Percentiles rank a stretch among this genome's conserved stretches.
phyloP scores from a whole-genome alignment of 2,113 vertebrate species.

The Murina feae region DNA sequence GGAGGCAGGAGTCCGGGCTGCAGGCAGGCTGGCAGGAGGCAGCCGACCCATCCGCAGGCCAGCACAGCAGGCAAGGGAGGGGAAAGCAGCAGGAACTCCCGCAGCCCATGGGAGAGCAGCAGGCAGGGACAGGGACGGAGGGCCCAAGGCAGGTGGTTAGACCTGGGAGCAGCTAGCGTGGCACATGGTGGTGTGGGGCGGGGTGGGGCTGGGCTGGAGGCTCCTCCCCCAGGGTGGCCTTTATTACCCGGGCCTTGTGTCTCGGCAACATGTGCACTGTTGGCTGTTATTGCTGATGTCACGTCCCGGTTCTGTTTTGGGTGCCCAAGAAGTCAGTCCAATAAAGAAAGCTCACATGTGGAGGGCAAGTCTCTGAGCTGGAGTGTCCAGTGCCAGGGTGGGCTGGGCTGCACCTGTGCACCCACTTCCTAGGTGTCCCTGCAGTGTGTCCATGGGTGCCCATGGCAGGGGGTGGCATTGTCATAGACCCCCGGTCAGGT shows the following conservation, averaged over 20 bases:
- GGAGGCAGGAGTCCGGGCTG: not conserved
- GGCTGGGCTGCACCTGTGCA: too few species aligned
- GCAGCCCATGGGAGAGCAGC: not conserved
- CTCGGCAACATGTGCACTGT: fast-evolving
- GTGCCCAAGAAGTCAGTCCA: not conserved
- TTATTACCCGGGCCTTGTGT: not conserved
- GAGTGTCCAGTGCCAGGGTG: fast-evolving
- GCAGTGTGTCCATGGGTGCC: not conserved
- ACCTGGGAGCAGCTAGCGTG: not conserved
- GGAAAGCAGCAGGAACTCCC: not conserved
- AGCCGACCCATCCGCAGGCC: fast-evolving
- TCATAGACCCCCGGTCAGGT: not conserved
- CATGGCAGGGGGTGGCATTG: not conserved
- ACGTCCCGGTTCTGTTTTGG: not conserved
- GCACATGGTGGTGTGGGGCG: not conserved
- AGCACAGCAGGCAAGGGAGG: not conserved
- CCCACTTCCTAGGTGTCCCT: not conserved
- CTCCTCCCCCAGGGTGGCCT: not conserved
- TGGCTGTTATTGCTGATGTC: not conserved
- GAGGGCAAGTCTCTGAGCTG: not conserved
- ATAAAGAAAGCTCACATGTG: not conserved
- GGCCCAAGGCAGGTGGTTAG: not conserved
- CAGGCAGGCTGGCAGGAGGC: not conserved
- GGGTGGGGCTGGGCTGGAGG: not conserved
- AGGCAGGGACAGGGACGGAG: not conserved